A percentile compares a stretch with the other conserved stretches of the same genome.
Conservation (phyloP, 2,888 invertebrate genomes). For the Cataglyphis cursor region DNA sequence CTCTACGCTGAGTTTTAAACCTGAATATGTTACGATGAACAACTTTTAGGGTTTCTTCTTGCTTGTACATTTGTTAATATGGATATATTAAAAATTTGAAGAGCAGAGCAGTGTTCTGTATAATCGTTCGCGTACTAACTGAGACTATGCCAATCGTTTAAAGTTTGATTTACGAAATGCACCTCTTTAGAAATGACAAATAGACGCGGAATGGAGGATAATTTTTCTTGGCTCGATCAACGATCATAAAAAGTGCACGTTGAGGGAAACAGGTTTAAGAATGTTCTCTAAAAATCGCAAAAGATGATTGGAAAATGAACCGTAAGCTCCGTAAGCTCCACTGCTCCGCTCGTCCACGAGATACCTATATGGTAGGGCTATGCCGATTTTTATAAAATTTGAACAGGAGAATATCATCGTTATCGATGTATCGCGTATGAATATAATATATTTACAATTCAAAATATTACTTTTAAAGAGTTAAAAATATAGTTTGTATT, state of each 20-base stretch:
- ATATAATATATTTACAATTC: conserved; percentile 85
- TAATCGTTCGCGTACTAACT: conserved; percentile 39
- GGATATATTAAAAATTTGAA: conserved; percentile 75
- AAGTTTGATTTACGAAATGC: conserved; percentile 5
- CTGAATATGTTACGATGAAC: conserved; percentile 84
- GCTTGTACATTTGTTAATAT: conserved; percentile 78
- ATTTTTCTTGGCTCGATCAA: conserved; percentile 64
- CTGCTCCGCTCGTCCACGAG: conserved; percentile 71
- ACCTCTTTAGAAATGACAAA: neutral
- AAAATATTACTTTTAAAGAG: conserved; percentile 86
- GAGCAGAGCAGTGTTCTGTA: conserved; percentile 79
- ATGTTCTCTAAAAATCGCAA: neutral
- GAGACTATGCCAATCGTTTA: neutral
- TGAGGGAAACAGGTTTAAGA: neutral
- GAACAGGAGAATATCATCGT: conserved; percentile 84
- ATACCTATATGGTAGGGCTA: conserved; percentile 73
- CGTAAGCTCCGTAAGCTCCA: conserved; percentile 44
- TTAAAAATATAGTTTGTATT: conserved; percentile 86
- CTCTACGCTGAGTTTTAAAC: conserved; percentile 82
- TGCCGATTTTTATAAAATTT: conserved; percentile 78
- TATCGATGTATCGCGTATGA: conserved; percentile 82
- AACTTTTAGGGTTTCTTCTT: conserved; percentile 78
- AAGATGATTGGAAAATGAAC: neutral
- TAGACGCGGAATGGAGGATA: conserved; percentile 15
- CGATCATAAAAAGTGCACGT: neutral